Base-by-base conservation (phyloP, 2,888 invertebrate species). In the Parascotia fuliginaria region DNA sequence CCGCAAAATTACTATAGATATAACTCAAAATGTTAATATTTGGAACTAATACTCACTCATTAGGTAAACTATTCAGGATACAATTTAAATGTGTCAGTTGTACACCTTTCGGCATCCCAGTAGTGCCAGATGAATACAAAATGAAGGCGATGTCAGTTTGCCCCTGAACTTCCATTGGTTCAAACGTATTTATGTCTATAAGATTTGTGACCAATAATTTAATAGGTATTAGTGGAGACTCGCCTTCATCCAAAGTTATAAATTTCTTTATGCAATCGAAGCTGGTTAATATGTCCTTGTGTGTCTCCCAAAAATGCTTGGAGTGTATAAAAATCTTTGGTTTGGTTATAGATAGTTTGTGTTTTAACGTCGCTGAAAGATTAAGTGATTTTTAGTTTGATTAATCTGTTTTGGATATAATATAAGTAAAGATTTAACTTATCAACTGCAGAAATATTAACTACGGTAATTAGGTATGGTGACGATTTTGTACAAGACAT, bases 41-140 rank as follows among this genome's bases (percentile, higher is more conserved):
- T 36, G 9, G 3, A 29, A 33, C 9, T 4, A 33, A 32, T 62
- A 83, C 85, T 83, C 71, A 87, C 86, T 79, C 75, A 56, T 81
- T 66, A 0, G 80, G 70, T 22, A 81, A 58, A 69, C 82, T 83
- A 47, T 79, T 81, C 19, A 89, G 63, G 38, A 92, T 81, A 51
- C 92, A 85, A 75, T 95, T 95, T 44, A 87, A 79, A 75, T 95
- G 94, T 3, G 94, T 93, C 33, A 95, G 77, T 81, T 93, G 88
- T 1, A 95, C 95, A 24, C 94, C 95, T 81, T 95, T 95, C 0
- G 95, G 94, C 67, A 95, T 79, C 0, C 95, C 96, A 11, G 94
- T 94, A 0, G 96, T 96, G 36, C 95, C 95, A 46, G 95, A 95
- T 27, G 95, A 95, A 79, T 94, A 95, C 51, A 95, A 88, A 69